Evolutionary conservation across 2,113 vertebrate genomes (phyloP), one percentile per base, ranked within the genome.

Genomic region (Psilopsiagon aurifrons): DNA sequence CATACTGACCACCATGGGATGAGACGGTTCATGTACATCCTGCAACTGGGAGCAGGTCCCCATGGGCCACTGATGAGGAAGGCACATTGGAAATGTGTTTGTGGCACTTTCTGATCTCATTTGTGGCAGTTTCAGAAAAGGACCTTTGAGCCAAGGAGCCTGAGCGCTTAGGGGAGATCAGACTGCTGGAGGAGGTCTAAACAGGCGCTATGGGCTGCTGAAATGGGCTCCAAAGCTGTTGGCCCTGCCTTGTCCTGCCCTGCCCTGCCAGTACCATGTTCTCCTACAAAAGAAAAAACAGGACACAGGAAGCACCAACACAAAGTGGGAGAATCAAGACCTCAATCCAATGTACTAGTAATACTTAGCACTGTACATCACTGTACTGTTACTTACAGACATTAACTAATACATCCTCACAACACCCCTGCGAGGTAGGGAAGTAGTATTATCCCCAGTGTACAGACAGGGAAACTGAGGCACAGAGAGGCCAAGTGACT

Each of bases 361-460:
- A 94, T 92, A 97, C 93, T 97, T 90, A 75, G 70, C 95, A 97
- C 91, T 97, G 93, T 96, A 96, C 94, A 96, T 85, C 94, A 96
- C 96, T 88, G 66, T 93, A 94, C 83, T 94, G 76, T 70, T 90
- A 93, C 90, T 95, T 96, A 97, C 93, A 96, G 54, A 95, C 94
- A 94, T 94, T 57, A 94, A 96, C 92, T 96, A 90, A 92, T 44
- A 96, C 74, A 95, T 92, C 96, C 96, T 97, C 97, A 97, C 96
- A 97, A 97, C 97, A 97, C 87, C 96, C 96, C 93, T 97, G 95
- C 66, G 91, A 97, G 96, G 96, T 96, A 97, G 95, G 97, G 95
- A 96, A 93, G 81, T 87, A 82, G 31, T 82, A 74, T 94, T 83
- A 54, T 93, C 91, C 92, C 89, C 86, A 37, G 59, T 78, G 49